Conservation (phyloP, 2,113 vertebrate species). For the Micronycteris hirsuta region DNA sequence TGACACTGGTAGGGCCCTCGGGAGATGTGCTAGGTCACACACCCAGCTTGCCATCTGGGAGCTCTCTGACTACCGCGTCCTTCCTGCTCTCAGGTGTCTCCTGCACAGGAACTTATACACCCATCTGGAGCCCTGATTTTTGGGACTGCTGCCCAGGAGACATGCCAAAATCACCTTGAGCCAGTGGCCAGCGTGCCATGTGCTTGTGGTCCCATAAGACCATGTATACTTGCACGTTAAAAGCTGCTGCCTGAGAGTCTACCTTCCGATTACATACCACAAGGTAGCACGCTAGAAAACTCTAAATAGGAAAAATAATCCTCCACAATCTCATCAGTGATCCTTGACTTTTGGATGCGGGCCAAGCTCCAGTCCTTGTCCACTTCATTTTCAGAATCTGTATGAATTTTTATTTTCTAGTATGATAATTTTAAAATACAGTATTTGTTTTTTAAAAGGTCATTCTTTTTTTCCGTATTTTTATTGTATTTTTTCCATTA, state of each 20-base stretch:
- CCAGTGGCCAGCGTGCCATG: background rate
- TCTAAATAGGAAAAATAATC: background rate
- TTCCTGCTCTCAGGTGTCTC: background rate
- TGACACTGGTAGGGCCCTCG: background rate
- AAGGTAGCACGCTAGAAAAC: background rate
- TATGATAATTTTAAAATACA: background rate
- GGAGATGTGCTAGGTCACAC: background rate
- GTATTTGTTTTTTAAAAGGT: background rate
- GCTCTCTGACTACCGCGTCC: background rate
- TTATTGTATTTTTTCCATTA: too few relatives aligned
- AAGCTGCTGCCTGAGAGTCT: background rate
- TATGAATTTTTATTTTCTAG: background rate
- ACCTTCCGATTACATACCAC: background rate
- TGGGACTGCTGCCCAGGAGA: background rate
- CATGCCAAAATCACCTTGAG: background rate
- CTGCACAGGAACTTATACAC: background rate
- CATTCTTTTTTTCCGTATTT: background rate
- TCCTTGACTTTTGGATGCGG: background rate
- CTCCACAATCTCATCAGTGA: background rate
- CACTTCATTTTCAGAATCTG: background rate
- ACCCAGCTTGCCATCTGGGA: fast-evolving
- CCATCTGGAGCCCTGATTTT: background rate
- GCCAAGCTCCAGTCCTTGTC: background rate
- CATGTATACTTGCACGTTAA: background rate
- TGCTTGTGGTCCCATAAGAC: background rate